Evolutionary conservation across 1,140 invertebrate genomes (phyloP), one percentile per base, ranked within the genome.

Genomic region (Parasteatoda tepidariorum): DNA sequence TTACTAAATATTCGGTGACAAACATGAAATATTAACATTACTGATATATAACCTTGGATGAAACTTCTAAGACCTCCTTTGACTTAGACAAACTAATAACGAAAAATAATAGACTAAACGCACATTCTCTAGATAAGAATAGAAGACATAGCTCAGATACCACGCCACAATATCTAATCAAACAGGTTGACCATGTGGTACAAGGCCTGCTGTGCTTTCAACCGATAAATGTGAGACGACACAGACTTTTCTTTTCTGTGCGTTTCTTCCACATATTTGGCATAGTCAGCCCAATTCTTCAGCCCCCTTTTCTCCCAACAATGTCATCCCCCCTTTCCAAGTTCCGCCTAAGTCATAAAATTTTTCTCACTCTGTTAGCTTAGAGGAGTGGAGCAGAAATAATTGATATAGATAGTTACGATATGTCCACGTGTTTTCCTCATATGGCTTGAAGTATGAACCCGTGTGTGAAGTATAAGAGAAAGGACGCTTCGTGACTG

Each of bases 321-420:
- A 59, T 59, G n/a, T 22, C 13, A 59, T 22, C n/a, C 9, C n/a
- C 57, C n/a, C 57, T 26, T 26, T 13, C 57, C 13, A 59, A 6
- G 3, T 26, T 3, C 24, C 48, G 2, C 15, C 22, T 0, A 74
- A 61, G 31, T 62, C 55, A 74, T 74, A 62, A 74, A 74, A 74
- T 62, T 28, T 61, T 74, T 24, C 55, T 38, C 57, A 61, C 55
- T 74, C 31, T 61, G 71, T 74, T 61, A 61, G 28, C 0, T 24
- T 22, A 9, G 22, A 61, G n/a, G n/a, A 74, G 22, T 24, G 31
- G 30, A 61, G 71, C 13, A 15, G 71, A 38, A 61, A 41, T 38
- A 74, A 74, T 74, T 61, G n/a, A 74, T 61, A 74, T 74, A 61
- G 71, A 61, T 74, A 33, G n/a, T 74, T 38, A 18, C 11, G 24